phyloP scores from a whole-genome alignment of 2,113 vertebrate species.

The Ceratotherium simum region DNA sequence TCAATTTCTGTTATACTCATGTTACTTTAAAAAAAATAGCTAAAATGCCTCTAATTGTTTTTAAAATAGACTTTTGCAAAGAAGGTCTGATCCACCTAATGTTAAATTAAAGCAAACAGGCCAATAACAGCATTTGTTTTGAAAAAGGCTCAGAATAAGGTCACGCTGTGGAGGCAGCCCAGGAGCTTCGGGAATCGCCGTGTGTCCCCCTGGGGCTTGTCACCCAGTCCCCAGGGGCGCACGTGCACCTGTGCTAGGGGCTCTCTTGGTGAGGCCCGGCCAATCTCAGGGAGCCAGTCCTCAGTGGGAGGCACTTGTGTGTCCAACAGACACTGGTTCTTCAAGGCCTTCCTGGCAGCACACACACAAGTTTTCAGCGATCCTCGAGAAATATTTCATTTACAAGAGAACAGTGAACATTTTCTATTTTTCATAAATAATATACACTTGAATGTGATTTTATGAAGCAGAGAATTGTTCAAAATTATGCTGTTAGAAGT shows the following conservation, averaged over 20 bases:
- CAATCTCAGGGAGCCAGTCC: rapidly evolving
- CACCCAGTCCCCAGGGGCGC: rapidly evolving
- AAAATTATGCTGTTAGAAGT: neutral
- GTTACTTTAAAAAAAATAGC: neutral
- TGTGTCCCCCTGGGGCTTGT: rapidly evolving
- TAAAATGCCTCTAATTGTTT: neutral
- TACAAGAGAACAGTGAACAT: neutral
- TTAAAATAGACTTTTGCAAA: neutral
- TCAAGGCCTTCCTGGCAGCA: rapidly evolving
- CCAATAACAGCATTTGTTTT: neutral
- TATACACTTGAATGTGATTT: neutral
- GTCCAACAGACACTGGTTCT: neutral
- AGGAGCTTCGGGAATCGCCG: rapidly evolving
- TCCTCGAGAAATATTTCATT: neutral
- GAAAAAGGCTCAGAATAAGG: neutral
- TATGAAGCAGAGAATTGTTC: neutral
- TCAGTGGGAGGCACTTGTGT: rapidly evolving
- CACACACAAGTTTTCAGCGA: neutral
- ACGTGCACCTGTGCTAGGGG: rapidly evolving
- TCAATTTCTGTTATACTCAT: neutral
- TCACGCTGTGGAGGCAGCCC: rapidly evolving
- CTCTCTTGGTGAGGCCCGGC: rapidly evolving
- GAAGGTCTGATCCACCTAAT: neutral
- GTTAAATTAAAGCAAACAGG: neutral
- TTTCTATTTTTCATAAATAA: neutral